phyloP scores from a whole-genome alignment of 2,797 vertebrate genomes.

The Danio tinwini region DNA sequence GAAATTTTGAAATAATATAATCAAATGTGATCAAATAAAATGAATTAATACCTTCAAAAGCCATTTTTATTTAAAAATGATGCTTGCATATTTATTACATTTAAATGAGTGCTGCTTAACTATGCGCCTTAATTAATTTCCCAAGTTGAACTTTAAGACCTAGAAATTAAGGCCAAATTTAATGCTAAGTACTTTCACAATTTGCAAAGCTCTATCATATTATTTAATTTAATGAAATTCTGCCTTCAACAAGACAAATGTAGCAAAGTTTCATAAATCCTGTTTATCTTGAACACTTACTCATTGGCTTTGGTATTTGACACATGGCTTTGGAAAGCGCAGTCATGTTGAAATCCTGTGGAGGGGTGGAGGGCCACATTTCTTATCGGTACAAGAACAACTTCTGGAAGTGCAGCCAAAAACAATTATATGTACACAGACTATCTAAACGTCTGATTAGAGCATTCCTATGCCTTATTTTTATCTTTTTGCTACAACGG shows the following conservation, averaged over 20 bases:
- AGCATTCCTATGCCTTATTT: slow-evolving; percentile 77
- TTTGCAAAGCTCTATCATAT: slow-evolving; percentile 1
- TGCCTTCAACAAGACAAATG: background rate
- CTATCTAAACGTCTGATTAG: slow-evolving; percentile 78
- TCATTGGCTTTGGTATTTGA: slow-evolving; percentile 38
- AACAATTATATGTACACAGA: slow-evolving; percentile 67
- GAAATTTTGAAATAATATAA: no score
- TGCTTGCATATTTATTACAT: no score
- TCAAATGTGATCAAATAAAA: no score
- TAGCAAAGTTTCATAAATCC: slow-evolving; percentile 9
- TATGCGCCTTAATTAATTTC: background rate
- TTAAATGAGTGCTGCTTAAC: background rate
- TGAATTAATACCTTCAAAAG: no score
- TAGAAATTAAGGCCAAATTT: background rate
- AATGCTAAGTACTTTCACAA: background rate
- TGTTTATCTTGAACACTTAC: slow-evolving; percentile 17
- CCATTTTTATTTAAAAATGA: no score
- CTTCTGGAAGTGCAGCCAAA: slow-evolving; percentile 71
- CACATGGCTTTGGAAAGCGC: slow-evolving; percentile 18
- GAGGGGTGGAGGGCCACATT: slow-evolving; percentile 62
- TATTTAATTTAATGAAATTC: slow-evolving; percentile 10
- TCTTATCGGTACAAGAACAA: slow-evolving; percentile 73
- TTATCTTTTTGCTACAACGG: slow-evolving; percentile 67
- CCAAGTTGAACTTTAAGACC: background rate
- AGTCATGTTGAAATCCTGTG: slow-evolving; percentile 44